Percentiles rank a stretch among this genome's conserved stretches.
phyloP scores from a whole-genome alignment of 2,888 invertebrate genomes.

The Tinea semifulvella region DNA sequence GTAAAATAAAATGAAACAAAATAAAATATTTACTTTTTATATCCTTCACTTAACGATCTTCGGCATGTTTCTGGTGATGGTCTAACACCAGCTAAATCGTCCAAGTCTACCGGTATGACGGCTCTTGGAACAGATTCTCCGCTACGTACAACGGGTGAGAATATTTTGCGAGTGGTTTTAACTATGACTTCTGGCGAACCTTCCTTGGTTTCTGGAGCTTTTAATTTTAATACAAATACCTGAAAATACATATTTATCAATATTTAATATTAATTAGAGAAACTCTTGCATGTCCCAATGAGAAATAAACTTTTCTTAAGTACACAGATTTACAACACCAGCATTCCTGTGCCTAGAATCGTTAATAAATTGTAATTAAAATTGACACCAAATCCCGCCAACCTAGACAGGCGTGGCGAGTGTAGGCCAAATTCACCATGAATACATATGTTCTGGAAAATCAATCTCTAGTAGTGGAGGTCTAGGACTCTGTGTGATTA shows the following conservation, averaged over 20 bases:
- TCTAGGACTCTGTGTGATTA: no score
- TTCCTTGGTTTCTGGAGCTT: slow-evolving; percentile 45
- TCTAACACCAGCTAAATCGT: slow-evolving; percentile 48
- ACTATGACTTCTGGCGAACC: slow-evolving; percentile 75
- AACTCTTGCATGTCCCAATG: no score
- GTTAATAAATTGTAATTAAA: no score
- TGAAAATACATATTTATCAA: slow-evolving; percentile 27
- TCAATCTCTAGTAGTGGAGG: no score
- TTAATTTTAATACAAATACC: slow-evolving; percentile 53
- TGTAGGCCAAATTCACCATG: no score
- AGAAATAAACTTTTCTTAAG: no score
- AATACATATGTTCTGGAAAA: no score
- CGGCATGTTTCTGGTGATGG: slow-evolving; percentile 27
- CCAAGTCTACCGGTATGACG: slow-evolving; percentile 53
- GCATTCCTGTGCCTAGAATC: no score
- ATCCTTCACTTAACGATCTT: slow-evolving; percentile 22
- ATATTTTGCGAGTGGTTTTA: slow-evolving; percentile 82
- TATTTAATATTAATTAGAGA: not conserved
- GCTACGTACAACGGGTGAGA: slow-evolving; percentile 73
- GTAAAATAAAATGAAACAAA: slow-evolving; percentile 1
- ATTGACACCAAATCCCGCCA: no score
- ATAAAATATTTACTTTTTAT: slow-evolving; percentile 24
- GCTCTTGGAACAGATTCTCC: slow-evolving; percentile 62
- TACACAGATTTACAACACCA: no score
- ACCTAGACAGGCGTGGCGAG: no score